phyloP scores from a whole-genome alignment of 2,888 invertebrate species.

The Mesorhabditis spiculigera region DNA sequence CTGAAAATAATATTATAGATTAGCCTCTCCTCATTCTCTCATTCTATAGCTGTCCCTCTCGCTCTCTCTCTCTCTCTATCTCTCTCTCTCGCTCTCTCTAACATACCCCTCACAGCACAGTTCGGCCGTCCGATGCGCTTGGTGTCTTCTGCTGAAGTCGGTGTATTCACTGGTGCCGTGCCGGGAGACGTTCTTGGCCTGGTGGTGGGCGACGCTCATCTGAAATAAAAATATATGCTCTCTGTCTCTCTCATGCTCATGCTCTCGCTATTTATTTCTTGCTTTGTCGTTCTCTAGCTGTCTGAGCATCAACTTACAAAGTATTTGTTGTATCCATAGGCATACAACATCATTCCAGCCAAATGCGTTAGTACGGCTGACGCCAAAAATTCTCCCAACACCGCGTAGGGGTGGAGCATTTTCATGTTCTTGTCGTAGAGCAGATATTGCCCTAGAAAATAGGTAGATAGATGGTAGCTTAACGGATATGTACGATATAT shows the following conservation, averaged over 20 bases:
- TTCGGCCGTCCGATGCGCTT: constrained; percentile 15
- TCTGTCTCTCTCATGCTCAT: neutral
- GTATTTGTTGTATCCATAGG: constrained; percentile 71
- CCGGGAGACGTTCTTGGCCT: constrained; percentile 21
- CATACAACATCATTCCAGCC: constrained; percentile 71
- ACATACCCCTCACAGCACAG: constrained; percentile 43
- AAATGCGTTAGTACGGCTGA: constrained; percentile 68
- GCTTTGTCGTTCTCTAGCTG: too few species aligned
- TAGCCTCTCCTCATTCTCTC: neutral
- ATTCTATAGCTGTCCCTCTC: neutral
- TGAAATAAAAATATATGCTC: constrained; percentile 3
- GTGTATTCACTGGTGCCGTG: constrained; percentile 15
- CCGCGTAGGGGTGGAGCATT: constrained; percentile 33
- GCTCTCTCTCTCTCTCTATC: neutral
- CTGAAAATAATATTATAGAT: constrained; percentile 59
- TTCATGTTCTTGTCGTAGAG: constrained; percentile 17
- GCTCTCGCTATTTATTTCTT: too few species aligned
- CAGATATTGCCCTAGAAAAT: constrained; percentile 40
- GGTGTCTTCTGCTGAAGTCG: constrained; percentile 17
- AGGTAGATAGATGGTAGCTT: neutral
- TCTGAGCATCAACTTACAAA: constrained; percentile 24
- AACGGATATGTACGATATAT: too few species aligned
- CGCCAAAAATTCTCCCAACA: constrained; percentile 26
- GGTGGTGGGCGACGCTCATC: constrained; percentile 15
- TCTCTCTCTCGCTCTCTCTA: neutral